Base-by-base conservation (phyloP, 2,888 invertebrate genomes). In the Lathronympha strigana region DNA sequence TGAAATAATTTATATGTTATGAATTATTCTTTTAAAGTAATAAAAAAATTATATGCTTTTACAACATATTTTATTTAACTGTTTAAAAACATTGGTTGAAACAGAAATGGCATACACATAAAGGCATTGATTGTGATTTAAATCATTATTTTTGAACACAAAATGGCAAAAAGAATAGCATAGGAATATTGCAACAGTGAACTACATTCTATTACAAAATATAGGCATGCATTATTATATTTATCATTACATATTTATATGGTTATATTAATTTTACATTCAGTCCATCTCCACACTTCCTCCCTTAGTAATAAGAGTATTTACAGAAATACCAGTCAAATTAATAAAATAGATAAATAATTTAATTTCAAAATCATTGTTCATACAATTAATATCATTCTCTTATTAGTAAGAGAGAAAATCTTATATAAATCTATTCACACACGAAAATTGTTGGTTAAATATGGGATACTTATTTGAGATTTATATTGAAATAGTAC, bases 61-160 rank as follows among this genome's bases (percentile, higher is more conserved):
- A 47, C 25, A 47, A 60, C 15, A 43, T 33, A 25, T 51, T 64
- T 64, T 64, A 64, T 64, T 64, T 60, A 51, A 58, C 55, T 40
- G 31, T 61, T 61, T 43, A 23, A 45, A 57, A 38, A 64, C 64
- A 64, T 64, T 58, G 58, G 51, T 58, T 19, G 19, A 36, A 45
- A 63, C 25, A 28, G 40, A 57, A 45, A 45, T 19, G 57, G 43
- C 28, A 13, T 40, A 60, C 5, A 0, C 36, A n/a, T 8, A 13
- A 17, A 47, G 28, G 15, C 9, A 33, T 17, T 21, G 53, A 51
- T 28, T 31, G 43, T 40, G 31, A 64, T 31, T 49, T 17, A 28
- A 43, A 28, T 45, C 36, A 33, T 31, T 49, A 61, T 31, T 40
- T 36, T 43, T 45, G 43, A 67, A 67, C 60, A 54, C 50, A 67